Evolutionary conservation across 2,797 vertebrate genomes (phyloP).

Genomic region (Platyrinchus mystaceus): DNA sequence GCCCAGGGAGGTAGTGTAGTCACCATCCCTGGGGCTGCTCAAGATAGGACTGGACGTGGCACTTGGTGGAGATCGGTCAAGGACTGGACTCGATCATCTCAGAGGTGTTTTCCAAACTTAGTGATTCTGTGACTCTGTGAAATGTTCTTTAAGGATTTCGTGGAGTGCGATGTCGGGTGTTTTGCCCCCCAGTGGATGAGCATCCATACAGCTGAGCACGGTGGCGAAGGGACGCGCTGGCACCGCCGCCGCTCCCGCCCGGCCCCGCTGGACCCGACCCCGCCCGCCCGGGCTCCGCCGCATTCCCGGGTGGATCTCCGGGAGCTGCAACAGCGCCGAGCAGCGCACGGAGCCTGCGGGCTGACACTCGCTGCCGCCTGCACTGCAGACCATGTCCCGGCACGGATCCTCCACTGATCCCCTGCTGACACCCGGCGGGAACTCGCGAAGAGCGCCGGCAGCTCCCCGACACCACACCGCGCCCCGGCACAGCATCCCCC

Average conservation of each 20-base stretch:
- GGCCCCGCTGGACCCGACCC: neutral
- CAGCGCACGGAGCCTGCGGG: neutral
- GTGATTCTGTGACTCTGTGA: neutral
- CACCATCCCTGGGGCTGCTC: neutral
- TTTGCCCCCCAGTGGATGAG: neutral
- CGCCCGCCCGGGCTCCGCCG: too few species aligned
- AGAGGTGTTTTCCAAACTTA: neutral
- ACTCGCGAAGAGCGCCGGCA: neutral
- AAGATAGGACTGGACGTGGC: neutral
- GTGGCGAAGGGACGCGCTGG: fast-evolving
- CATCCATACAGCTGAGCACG: too few species aligned
- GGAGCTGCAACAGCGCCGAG: neutral
- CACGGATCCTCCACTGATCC: neutral
- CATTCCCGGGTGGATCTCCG: neutral
- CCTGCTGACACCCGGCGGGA: neutral
- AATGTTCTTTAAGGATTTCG: neutral
- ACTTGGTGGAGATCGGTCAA: neutral
- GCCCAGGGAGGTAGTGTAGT: neutral
- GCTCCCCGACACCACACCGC: neutral
- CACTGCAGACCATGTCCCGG: neutral
- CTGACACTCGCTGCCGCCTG: neutral
- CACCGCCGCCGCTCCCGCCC: too few species aligned
- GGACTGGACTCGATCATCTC: neutral
- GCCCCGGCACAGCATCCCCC: neutral
- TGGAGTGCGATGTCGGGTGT: neutral